Percentiles rank a stretch among this genome's conserved stretches.
Conservation (phyloP, 2,888 invertebrate species). For the Lasioglossum malachurum region DNA sequence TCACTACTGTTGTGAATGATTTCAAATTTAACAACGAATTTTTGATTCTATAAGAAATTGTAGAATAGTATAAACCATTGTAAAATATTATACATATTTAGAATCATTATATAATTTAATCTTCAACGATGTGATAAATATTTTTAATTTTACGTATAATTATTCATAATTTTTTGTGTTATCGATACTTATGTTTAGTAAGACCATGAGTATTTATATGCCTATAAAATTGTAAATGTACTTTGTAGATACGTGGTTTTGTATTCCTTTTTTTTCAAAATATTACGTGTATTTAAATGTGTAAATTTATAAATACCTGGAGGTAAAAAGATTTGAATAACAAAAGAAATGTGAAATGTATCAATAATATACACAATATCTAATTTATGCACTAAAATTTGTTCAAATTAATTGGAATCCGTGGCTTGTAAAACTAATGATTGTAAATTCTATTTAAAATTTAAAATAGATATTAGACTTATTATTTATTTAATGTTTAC, state of each 20-base stretch:
- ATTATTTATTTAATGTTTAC: slow-evolving; percentile 58
- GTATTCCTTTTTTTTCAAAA: background rate
- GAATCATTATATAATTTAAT: slow-evolving; percentile 9
- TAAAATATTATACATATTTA: slow-evolving; percentile 18
- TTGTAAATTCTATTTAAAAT: slow-evolving; percentile 46
- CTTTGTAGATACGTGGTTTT: slow-evolving; percentile 9
- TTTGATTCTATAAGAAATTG: slow-evolving; percentile 15
- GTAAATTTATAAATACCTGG: background rate
- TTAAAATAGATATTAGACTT: slow-evolving; percentile 39
- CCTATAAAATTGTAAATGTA: slow-evolving; percentile 7
- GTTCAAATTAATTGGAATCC: slow-evolving; percentile 27
- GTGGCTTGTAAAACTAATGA: slow-evolving; percentile 29
- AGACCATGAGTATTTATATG: slow-evolving; percentile 2
- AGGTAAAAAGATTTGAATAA: slow-evolving; percentile 29
- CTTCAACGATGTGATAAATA: slow-evolving; percentile 21
- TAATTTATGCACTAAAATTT: slow-evolving; percentile 40
- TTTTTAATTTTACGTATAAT: slow-evolving; percentile 13
- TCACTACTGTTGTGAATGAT: background rate
- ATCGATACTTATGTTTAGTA: background rate
- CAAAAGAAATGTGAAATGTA: background rate
- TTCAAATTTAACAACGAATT: slow-evolving; percentile 17
- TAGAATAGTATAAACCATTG: slow-evolving; percentile 13
- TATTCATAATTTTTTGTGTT: background rate
- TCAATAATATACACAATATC: slow-evolving; percentile 20
- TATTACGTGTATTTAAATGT: background rate